Conservation (phyloP, 2,113 vertebrate genomes). For the Mobula hypostoma region DNA sequence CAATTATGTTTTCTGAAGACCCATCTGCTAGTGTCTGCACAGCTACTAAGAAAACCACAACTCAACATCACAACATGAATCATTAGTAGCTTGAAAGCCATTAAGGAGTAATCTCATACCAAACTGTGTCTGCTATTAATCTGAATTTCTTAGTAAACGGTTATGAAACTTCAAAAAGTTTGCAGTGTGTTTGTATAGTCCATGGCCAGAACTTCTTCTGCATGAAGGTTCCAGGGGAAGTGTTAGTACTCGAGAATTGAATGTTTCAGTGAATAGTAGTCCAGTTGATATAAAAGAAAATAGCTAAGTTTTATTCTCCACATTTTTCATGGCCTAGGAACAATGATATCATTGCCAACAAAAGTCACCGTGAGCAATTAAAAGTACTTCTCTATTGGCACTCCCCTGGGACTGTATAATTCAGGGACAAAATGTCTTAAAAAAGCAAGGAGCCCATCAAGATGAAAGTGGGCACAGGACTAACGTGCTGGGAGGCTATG, state of each 20-base stretch:
- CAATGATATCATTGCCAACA: background rate
- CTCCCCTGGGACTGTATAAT: constrained; percentile 16
- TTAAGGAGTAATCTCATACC: background rate
- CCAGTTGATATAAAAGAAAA: background rate
- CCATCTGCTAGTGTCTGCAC: background rate
- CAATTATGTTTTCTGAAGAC: background rate
- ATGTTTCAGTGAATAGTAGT: background rate
- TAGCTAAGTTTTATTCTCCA: background rate
- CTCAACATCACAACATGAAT: background rate
- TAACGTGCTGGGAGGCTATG: constrained; percentile 42
- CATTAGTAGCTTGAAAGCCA: background rate
- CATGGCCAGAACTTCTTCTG: background rate
- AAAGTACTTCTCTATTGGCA: background rate
- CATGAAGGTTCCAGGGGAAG: background rate
- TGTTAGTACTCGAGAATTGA: no score
- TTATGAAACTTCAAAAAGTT: background rate
- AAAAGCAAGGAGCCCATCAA: background rate
- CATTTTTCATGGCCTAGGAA: constrained; percentile 1
- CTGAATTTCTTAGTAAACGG: background rate
- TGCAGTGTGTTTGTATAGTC: background rate
- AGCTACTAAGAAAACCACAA: background rate
- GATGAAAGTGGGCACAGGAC: background rate
- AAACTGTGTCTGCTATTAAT: no score
- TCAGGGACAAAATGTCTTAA: constrained; percentile 32
- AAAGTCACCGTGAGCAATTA: constrained; percentile 24